Conservation (phyloP, 2,797 vertebrate genomes). For the Typhlichthys subterraneus region DNA sequence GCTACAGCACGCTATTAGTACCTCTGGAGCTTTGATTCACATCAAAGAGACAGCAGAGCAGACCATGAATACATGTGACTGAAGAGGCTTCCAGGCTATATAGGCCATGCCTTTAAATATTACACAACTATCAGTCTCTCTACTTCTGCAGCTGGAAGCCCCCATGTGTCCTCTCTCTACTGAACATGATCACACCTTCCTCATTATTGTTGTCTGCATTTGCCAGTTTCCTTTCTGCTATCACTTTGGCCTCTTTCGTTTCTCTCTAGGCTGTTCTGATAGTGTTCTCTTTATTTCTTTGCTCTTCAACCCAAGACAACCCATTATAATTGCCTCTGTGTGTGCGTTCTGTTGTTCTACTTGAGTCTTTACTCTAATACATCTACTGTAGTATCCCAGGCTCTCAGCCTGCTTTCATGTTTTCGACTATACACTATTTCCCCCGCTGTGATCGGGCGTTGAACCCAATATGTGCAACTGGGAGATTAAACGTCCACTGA, state of each 20-base stretch:
- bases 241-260: neutral
- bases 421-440: slow-evolving; percentile 13
- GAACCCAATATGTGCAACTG: no score
- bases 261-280: neutral
- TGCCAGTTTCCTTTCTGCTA: neutral
- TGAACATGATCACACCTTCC: neutral
- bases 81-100: neutral
- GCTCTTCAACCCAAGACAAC: neutral
- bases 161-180: neutral
- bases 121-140: neutral
- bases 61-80: neutral
- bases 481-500: no score
- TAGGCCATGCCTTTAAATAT: slow-evolving; percentile 6
- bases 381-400: neutral
- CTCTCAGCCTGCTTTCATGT: neutral
- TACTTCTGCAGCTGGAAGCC: slow-evolving; percentile 3
- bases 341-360: neutral
- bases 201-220: neutral
- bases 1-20: neutral
- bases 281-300: neutral
- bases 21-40: slow-evolving; percentile 6
- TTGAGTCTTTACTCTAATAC: neutral
- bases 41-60: slow-evolving; percentile 5
- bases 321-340: neutral
- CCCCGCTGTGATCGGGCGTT: no score